Conservation (phyloP, 2,888 invertebrate species). For the Lutraria lutraria region DNA sequence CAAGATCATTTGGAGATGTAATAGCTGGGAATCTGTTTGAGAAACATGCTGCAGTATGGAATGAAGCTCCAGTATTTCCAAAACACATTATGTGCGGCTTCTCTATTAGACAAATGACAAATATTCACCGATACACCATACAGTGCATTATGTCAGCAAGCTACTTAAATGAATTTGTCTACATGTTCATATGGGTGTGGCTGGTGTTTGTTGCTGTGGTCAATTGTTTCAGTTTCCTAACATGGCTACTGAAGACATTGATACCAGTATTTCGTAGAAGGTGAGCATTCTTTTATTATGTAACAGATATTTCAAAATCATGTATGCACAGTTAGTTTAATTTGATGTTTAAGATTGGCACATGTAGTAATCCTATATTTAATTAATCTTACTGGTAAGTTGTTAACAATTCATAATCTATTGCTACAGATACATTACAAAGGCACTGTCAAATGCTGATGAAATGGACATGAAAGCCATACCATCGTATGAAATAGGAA, state of each 20-base stretch:
- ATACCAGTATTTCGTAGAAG: slow-evolving; percentile 57
- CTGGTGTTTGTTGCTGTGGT: slow-evolving; percentile 56
- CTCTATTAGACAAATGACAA: not conserved
- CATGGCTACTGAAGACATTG: slow-evolving; percentile 42
- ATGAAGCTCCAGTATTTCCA: slow-evolving; percentile 35
- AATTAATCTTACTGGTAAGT: too few species aligned
- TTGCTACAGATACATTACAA: slow-evolving; percentile 51
- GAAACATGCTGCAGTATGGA: slow-evolving; percentile 43
- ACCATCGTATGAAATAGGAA: not conserved
- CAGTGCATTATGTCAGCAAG: slow-evolving; percentile 56
- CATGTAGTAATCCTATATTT: too few species aligned
- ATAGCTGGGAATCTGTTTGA: slow-evolving; percentile 44
- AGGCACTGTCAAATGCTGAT: slow-evolving; percentile 32
- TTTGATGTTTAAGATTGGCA: too few species aligned
- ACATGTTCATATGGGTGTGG: slow-evolving; percentile 65
- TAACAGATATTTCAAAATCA: too few species aligned
- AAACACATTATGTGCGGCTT: slow-evolving; percentile 54
- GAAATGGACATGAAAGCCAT: not conserved
- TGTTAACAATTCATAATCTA: too few species aligned
- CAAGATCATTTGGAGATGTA: slow-evolving; percentile 51
- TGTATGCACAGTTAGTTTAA: too few species aligned
- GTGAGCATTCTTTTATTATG: slow-evolving; percentile 36
- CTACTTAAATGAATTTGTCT: slow-evolving; percentile 51
- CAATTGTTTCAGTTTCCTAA: slow-evolving; percentile 49
- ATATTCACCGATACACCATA: slow-evolving; percentile 31